Base-by-base conservation (phyloP, 2,113 vertebrate species). In the Mungos mungo region DNA sequence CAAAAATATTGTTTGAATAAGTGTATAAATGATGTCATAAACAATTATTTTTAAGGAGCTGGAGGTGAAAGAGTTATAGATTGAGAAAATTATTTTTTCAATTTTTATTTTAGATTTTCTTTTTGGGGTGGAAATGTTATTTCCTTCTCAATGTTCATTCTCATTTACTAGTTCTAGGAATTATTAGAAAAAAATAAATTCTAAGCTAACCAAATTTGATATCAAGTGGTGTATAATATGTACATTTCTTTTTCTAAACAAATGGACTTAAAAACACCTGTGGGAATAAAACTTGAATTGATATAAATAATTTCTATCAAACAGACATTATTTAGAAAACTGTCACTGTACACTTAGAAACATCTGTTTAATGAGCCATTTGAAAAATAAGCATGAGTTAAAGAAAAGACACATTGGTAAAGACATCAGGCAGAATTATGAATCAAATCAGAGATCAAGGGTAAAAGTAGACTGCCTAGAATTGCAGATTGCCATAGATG, bases 311-410 rank as follows among this genome's bases (percentile, higher is more conserved):
- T 71, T 60, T 95, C 50, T 50, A 88, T 3, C 14, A 79, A 71
- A 13, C 2, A 94, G 18, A 71, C 10, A 9, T 27, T 95, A 74
- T 71, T 95, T 92, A 93, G 76, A 90, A 90, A 96, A 93, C 66
- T 35, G 2, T 91, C 60, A 89, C 33, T 91, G 11, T 52, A n/a
- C 11, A 66, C 27, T 65, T 91, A 81, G 71, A 88, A 93, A 74
- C 68, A 93, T 82, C 82, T 97, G 54, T 95, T 35, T 95, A 98
- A 89, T 76, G 35, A 95, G 50, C 38, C 11, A 94, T 86, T 95
- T 96, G 68, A 86, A 95, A 95, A 95, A 69, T 57, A 65, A 79
- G 11, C 29, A 23, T 63, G 31, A 76, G 14, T 87, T 63, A 71
- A 21, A 71, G 13, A 60, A 81, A 86, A 89, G 31, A 25, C 27